Conservation (phyloP, 1,140 invertebrate genomes). For the Temnothorax nylanderi region DNA sequence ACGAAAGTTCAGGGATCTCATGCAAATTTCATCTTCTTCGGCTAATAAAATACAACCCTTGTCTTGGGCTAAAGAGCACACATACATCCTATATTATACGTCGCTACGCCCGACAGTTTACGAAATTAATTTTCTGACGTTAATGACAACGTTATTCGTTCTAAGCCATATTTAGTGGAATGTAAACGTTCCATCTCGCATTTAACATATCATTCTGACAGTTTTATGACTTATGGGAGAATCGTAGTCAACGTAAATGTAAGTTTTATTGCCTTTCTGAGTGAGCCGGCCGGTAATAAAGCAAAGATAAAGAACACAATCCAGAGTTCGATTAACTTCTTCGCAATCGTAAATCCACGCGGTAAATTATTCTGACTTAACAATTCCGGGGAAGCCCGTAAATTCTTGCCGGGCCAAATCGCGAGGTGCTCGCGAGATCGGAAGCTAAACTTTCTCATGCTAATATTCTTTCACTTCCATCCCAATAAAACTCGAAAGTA, state of each 20-base stretch:
- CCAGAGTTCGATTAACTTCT: slow-evolving; percentile 55
- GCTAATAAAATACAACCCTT: slow-evolving; percentile 71
- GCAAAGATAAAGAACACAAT: slow-evolving; percentile 56
- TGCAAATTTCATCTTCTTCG: slow-evolving; percentile 79
- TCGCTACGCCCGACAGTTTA: slow-evolving; percentile 6
- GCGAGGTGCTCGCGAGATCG: slow-evolving; percentile 27
- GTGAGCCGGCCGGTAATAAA: slow-evolving; percentile 30
- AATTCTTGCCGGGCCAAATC: slow-evolving; percentile 43
- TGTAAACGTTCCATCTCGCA: slow-evolving; percentile 27
- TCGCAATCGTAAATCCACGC: slow-evolving; percentile 58
- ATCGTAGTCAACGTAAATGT: slow-evolving; percentile 4
- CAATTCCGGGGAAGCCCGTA: slow-evolving; percentile 43
- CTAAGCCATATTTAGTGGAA: background rate
- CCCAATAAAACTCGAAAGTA: slow-evolving; percentile 52
- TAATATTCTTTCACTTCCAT: slow-evolving; percentile 53
- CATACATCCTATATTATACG: background rate
- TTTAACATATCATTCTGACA: slow-evolving; percentile 18
- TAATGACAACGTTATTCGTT: slow-evolving; percentile 1
- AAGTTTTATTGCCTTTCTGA: slow-evolving; percentile 29
- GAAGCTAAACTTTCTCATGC: slow-evolving; percentile 52
- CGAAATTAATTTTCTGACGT: slow-evolving; percentile 47
- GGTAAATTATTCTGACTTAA: slow-evolving; percentile 56
- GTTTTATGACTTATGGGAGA: slow-evolving; percentile 36
- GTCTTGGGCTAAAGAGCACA: slow-evolving; percentile 56
- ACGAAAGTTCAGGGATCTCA: slow-evolving; percentile 76